Evolutionary conservation across 2,888 invertebrate genomes (phyloP), one percentile per base, ranked within the genome.

Genomic region (Balanococcus diminutus): DNA sequence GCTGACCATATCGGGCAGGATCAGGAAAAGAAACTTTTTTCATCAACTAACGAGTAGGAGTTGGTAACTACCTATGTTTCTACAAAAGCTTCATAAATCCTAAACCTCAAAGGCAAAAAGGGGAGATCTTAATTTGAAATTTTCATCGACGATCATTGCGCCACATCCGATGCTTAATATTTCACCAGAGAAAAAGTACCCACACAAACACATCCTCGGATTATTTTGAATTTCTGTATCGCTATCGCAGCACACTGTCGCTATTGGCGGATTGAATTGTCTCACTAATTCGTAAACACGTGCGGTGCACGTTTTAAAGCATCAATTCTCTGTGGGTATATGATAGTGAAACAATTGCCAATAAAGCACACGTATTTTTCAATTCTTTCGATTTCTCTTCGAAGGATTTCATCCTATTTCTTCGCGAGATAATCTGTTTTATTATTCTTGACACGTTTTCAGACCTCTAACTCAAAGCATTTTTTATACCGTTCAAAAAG

Each of bases 341-440:
- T 67, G 67, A 67, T 67, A 67, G 67, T 67, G 28, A 67, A 67
- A 67, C 28, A 28, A 79, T 79, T 79, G 36, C 75, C 75, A 36
- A 79, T 79, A 36, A 79, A 79, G 3, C 36, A 79, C 36, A 79
- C 75, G 75, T 79, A 79, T n/a, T 32, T 79, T 36, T 36, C 75
- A 36, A 79, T 79, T 32, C 75, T 25, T 79, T 79, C 32, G 75
- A 36, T 79, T 79, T 36, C 6, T 19, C 36, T 8, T 79, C 36
- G 5, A 4, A 9, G 11, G 5, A 75, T 36, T 72, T 79, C 36
- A n/a, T 32, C 19, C 9, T 32, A n/a, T n/a, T 19, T 19, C 75
- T n/a, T n/a, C n/a, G n/a, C n/a, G n/a, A n/a, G n/a, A n/a, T n/a
- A n/a, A 6, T 14, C 28, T 28, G 25, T 32, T 32, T 79, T 36